Evolutionary conservation across 1,140 invertebrate genomes (phyloP).

Genomic region (Megalonaias nervosa): DNA sequence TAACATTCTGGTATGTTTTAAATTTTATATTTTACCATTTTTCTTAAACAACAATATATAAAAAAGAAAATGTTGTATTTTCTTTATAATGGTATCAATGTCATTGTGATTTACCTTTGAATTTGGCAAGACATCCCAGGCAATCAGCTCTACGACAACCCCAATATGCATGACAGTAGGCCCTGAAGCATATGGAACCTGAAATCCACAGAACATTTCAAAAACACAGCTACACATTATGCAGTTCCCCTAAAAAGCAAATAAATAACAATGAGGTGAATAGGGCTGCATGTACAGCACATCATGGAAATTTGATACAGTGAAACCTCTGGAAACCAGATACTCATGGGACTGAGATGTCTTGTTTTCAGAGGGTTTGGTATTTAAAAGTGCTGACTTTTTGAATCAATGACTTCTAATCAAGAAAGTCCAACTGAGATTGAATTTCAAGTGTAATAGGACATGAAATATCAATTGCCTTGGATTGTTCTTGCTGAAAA

Average conservation of each 20-base stretch:
- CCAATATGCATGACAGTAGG: conserved; percentile 69
- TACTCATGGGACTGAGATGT: neutral
- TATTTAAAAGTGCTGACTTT: too few species aligned
- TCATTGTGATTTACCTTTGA: conserved; percentile 57
- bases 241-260: neutral
- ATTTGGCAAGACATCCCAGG: conserved; percentile 61
- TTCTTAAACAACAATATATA: neutral
- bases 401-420: too few species aligned
- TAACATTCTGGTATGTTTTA: neutral
- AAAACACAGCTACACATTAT: neutral
- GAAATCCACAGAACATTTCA: conserved; percentile 17
- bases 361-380: neutral
- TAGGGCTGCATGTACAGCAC: too few species aligned
- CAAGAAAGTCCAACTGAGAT: too few species aligned
- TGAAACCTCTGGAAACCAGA: neutral
- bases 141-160: conserved; percentile 66
- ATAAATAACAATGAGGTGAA: neutral
- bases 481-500: too few species aligned
- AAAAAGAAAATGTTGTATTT: neutral
- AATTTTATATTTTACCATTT: neutral
- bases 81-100: neutral
- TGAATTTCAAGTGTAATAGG: too few species aligned
- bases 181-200: conserved; percentile 62
- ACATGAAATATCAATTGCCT: too few species aligned
- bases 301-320: neutral